Conservation (phyloP, 2,797 vertebrate genomes). For the Crenichthys baileyi region DNA sequence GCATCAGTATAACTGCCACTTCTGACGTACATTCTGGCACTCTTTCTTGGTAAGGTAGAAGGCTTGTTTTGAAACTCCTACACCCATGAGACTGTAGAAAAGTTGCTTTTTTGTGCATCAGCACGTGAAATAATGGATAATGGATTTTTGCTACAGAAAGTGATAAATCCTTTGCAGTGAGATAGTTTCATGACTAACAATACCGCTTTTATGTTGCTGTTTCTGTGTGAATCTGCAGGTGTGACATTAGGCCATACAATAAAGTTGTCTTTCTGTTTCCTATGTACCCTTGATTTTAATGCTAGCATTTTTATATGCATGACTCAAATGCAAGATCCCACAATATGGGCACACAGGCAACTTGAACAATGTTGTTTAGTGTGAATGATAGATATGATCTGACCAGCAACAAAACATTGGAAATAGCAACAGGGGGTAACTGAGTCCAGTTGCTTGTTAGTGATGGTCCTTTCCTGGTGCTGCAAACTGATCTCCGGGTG, state of each 20-base stretch:
- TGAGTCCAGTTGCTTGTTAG: neutral
- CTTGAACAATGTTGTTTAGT: neutral
- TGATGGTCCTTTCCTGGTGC: too few relatives aligned
- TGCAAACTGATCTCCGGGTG: too few relatives aligned
- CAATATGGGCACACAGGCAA: neutral
- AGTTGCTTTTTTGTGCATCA: neutral
- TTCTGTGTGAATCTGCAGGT: constrained; percentile 8
- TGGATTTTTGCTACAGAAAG: neutral
- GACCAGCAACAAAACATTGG: neutral
- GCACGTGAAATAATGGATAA: constrained; percentile 3
- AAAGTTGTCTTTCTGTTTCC: neutral
- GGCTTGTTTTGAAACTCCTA: neutral
- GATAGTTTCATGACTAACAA: neutral
- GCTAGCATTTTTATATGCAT: neutral
- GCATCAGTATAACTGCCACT: constrained; percentile 6
- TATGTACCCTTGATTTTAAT: neutral
- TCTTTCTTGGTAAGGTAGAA: constrained; percentile 9
- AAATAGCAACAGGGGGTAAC: neutral
- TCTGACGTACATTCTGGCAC: constrained; percentile 9
- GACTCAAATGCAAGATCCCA: neutral
- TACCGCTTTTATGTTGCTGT: neutral
- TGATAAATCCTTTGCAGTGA: neutral
- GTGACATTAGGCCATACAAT: neutral
- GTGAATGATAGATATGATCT: neutral
- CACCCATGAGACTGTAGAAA: neutral